phyloP scores from a whole-genome alignment of 2,797 vertebrate genomes.

The Synaphobranchus kaupii region DNA sequence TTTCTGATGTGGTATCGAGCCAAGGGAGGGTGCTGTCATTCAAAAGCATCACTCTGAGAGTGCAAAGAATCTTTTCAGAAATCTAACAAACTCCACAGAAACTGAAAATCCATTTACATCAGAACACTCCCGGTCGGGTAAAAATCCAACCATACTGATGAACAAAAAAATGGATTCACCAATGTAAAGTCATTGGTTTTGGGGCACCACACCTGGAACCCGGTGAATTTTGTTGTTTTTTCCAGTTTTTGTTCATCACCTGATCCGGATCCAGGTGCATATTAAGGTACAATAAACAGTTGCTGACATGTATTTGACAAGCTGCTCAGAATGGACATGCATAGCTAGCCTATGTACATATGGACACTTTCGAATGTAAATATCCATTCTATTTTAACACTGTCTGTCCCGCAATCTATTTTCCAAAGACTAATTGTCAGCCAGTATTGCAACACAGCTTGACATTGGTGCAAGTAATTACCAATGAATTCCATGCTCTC shows the following conservation, averaged over 20 bases:
- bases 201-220: too few species aligned
- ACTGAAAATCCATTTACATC: not conserved
- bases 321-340: not conserved
- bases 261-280: not conserved
- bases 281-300: not conserved
- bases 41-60: not conserved
- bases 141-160: not conserved
- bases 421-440: not conserved
- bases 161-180: too few species aligned
- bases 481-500: not conserved
- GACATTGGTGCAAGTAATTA: not conserved
- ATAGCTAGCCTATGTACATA: not conserved
- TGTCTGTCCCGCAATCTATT: not conserved
- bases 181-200: too few species aligned
- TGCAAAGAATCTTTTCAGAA: not conserved
- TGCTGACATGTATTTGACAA: not conserved
- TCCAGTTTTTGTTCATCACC: not conserved
- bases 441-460: not conserved
- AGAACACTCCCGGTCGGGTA: not conserved
- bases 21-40: not conserved
- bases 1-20: not conserved
- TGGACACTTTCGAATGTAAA: not conserved
- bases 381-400: not conserved
- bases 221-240: not conserved
- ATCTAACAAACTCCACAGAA: not conserved